Percentiles rank a stretch among this genome's conserved stretches.
Evolutionary conservation across 2,797 vertebrate genomes (phyloP).

Genomic region (Triplophysa yarkandensis): DNA sequence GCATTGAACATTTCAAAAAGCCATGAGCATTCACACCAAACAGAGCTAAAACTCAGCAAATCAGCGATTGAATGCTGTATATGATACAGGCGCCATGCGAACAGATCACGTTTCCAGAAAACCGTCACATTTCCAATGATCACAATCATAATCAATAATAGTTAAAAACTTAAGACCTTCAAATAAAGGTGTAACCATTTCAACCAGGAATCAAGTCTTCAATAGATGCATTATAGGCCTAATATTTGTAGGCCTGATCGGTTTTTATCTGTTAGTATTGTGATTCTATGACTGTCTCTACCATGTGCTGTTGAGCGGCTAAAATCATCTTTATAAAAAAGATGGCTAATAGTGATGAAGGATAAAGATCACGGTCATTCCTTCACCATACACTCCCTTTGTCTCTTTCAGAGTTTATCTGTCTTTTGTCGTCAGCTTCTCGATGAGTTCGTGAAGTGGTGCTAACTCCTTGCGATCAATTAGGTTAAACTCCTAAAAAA

Average conservation of each 20-base stretch:
- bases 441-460: slow-evolving; percentile 97
- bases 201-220: background rate
- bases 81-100: background rate
- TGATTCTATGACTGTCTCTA: slow-evolving; percentile 16
- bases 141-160: background rate
- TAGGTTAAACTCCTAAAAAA: slow-evolving; percentile 92
- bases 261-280: background rate
- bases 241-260: slow-evolving; percentile 27
- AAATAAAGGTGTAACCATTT: background rate
- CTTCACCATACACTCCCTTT: background rate
- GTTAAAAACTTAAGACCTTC: background rate
- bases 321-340: slow-evolving; percentile 73
- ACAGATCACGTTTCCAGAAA: background rate
- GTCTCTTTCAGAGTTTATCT: slow-evolving; percentile 81
- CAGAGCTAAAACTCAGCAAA: background rate
- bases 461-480: slow-evolving; percentile 96
- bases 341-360: slow-evolving; percentile 62
- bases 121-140: background rate
- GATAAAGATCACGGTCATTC: slow-evolving; percentile 54
- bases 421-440: slow-evolving; percentile 97
- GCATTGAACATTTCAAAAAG: slow-evolving; percentile 46
- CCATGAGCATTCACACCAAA: slow-evolving; percentile 45
- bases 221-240: background rate
- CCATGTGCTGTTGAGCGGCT: slow-evolving; percentile 18
- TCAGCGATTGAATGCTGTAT: background rate